These are phyloP conservation scores for Papilio elwesi DNA, from an alignment of 2,888 invertebrate genomes.

Conservation along the genomic window DNA sequence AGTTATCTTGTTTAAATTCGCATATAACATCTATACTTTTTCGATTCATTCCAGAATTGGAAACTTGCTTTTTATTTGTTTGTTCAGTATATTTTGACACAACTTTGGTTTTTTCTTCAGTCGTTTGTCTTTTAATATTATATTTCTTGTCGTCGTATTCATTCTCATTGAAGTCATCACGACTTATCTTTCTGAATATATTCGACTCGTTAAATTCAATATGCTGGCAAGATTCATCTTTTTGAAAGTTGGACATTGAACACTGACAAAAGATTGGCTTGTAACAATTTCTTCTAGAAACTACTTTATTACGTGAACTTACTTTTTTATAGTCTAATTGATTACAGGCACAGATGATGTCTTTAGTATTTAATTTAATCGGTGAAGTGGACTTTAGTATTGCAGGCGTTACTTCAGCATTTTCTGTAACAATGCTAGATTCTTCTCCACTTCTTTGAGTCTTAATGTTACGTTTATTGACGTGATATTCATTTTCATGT, in stretches of 20 bases:
- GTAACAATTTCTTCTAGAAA: conserved; percentile 1
- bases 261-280: neutral
- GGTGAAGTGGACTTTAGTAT: neutral
- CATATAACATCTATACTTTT: conserved; percentile 42
- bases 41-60: neutral
- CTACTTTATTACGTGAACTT: neutral
- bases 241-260: conserved; percentile 1
- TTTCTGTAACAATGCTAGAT: conserved; percentile 11
- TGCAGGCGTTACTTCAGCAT: conserved; percentile 4
- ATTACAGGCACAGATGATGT: conserved; percentile 48
- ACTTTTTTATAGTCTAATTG: neutral
- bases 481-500: neutral
- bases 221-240: neutral
- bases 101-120: neutral
- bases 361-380: conserved; percentile 4
- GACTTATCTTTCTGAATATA: conserved; percentile 4
- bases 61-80: neutral
- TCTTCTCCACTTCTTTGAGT: conserved; percentile 7
- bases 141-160: conserved; percentile 1
- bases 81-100: conserved; percentile 8
- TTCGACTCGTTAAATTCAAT: neutral
- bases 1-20: conserved; percentile 45
- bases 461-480: neutral
- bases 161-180: conserved; percentile 6
- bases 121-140: conserved; percentile 7